Evolutionary conservation across 2,888 invertebrate genomes (phyloP), one percentile per base, ranked within the genome.

Genomic region (Meliscaeva auricollis): DNA sequence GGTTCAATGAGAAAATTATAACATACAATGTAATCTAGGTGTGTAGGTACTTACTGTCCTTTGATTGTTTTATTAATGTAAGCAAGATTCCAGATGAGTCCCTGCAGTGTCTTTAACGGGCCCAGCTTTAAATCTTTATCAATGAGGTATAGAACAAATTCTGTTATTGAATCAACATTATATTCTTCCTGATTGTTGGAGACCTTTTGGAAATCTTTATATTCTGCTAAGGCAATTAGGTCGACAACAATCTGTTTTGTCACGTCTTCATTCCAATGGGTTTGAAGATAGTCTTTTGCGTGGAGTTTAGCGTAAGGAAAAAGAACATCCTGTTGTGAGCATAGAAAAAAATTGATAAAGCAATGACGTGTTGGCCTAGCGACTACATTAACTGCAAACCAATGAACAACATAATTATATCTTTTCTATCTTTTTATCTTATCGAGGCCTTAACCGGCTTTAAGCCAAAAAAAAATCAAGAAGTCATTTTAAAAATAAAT

Each of bases 71-170:
- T 97, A 70, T 93, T 93, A 88, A 95, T 94, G 90, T 97, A 98
- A 3, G 97, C 98, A 88, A 95, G 94, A 89, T 95, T 94, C 96
- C 97, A 98, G 89, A 99, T 96, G 85, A 97, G 94, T 0, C 98
- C 98, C 91, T 98, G 98, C n/a, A 99, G 93, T 64, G 94, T 94
- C 91, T 98, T 98, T 83, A 99, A 93, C 5, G 96, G 95, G 5
- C 94, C 94, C 41, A 95, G 94, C 91, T 98, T 97, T 80, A 96
- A 94, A 91, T 98, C 96, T 30, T 93, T 93, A 58, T 96, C 95
- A 94, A 98, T 98, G 91, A 96, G 96, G 94, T 96, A 96, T 87
- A 95, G 93, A 13, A 98, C 94, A 92, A 95, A 96, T 81, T 94
- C 94, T 13, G 95, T 93, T 32, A 97, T 92, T 56, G 94, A 94